Evolutionary conservation across 92 coral and sea anemone genomes (phyloP).

Genomic region (Diadumene lineata): DNA sequence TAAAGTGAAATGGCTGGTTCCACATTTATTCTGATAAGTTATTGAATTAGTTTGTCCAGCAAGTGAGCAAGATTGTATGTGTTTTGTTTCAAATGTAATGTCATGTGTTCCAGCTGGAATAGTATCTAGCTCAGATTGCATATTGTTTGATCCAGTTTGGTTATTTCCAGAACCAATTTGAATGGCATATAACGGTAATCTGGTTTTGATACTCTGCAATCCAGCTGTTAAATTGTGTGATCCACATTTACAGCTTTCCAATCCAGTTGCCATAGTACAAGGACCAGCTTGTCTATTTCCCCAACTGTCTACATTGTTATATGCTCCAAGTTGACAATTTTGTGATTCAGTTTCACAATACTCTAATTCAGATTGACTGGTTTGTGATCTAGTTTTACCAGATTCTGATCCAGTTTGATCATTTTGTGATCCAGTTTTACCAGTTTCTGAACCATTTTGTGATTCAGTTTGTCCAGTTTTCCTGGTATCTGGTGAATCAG

Average conservation of each 20-base stretch:
- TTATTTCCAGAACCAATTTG: not conserved
- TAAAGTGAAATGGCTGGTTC: too few relatives aligned
- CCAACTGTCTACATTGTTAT: too few relatives aligned
- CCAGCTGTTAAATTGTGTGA: too few relatives aligned
- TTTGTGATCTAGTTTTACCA: not conserved
- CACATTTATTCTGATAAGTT: not conserved
- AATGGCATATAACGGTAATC: not conserved
- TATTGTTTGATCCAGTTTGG: not conserved
- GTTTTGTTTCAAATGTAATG: too few relatives aligned
- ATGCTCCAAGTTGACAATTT: too few relatives aligned
- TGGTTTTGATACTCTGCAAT: too few relatives aligned
- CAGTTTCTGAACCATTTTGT: conserved; percentile 1
- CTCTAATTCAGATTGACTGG: not conserved
- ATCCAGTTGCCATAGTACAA: too few relatives aligned
- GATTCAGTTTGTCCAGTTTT: conserved; percentile 15
- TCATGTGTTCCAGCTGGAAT: too few relatives aligned
- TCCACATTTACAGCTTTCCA: too few relatives aligned
- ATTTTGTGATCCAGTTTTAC: not conserved
- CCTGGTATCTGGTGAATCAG: not conserved
- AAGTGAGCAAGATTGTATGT: too few relatives aligned
- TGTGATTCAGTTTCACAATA: not conserved
- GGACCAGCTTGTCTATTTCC: too few relatives aligned
- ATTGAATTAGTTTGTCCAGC: conserved; percentile 4
- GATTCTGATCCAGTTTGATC: conserved; percentile 13
- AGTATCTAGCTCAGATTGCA: not conserved